Evolutionary conservation across 2,797 vertebrate species (phyloP).

Genomic region (Holocentrus rufus): DNA sequence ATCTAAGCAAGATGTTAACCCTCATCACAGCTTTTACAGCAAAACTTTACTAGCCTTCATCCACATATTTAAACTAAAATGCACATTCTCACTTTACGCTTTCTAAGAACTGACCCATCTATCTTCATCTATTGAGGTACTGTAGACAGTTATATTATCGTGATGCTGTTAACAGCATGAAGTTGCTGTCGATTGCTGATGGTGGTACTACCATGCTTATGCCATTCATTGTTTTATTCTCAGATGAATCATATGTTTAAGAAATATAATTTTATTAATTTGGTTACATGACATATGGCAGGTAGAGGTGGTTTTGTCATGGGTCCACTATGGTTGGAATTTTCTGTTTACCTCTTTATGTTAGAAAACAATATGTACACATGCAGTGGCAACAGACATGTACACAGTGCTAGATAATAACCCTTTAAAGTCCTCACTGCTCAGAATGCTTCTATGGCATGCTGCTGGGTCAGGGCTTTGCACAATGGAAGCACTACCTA

Average conservation of each 20-base stretch:
- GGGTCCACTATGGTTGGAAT: constrained; percentile 41
- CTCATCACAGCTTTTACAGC: too few species aligned
- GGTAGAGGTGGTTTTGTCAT: constrained; percentile 11
- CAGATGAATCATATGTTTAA: not conserved
- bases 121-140: too few species aligned
- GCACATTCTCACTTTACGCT: too few species aligned
- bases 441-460: constrained; percentile 67
- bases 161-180: not conserved
- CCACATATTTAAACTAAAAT: too few species aligned
- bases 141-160: not conserved
- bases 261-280: not conserved
- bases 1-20: too few species aligned
- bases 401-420: constrained; percentile 60
- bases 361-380: constrained; percentile 55
- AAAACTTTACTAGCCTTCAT: too few species aligned
- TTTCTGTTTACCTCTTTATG: constrained; percentile 64
- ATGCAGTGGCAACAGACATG: constrained; percentile 44
- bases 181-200: not conserved
- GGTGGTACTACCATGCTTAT: not conserved
- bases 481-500: constrained; percentile 67
- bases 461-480: constrained; percentile 76
- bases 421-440: constrained; percentile 64
- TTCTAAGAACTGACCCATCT: too few species aligned
- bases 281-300: not conserved
- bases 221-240: not conserved